These are phyloP conservation scores for Gibbula magus DNA, from an alignment of 2,888 invertebrate species.

Conservation along the genomic window DNA sequence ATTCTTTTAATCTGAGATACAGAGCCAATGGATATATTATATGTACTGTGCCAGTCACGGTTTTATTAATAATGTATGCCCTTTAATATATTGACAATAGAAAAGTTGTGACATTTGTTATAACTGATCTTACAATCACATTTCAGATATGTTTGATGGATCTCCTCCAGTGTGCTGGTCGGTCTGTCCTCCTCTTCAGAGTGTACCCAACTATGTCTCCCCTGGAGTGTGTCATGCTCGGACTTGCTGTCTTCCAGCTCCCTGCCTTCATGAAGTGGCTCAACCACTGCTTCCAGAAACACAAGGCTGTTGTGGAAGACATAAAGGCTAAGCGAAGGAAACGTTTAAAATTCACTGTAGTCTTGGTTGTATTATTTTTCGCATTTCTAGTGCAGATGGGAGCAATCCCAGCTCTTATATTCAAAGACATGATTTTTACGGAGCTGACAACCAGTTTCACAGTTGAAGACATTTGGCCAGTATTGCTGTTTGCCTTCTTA, in stretches of 20 bases:
- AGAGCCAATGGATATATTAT: no score
- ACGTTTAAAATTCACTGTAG: conserved; percentile 2
- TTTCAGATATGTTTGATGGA: conserved; percentile 24
- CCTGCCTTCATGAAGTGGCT: conserved; percentile 61
- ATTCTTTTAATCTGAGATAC: no score
- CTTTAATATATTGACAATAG: no score
- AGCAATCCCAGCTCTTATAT: conserved; percentile 19
- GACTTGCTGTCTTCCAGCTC: conserved; percentile 54
- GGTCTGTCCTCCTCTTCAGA: conserved; percentile 60
- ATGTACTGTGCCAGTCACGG: no score
- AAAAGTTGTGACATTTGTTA: no score
- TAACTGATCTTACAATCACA: no score
- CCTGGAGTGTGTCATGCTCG: conserved; percentile 53
- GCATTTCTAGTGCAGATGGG: conserved; percentile 42
- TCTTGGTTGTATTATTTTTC: conserved; percentile 25
- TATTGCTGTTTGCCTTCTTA: background rate
- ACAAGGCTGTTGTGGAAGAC: background rate
- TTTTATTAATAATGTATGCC: no score
- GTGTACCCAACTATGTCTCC: conserved; percentile 56
- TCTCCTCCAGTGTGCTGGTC: conserved; percentile 41
- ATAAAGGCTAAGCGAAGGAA: conserved; percentile 8
- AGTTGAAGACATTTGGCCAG: background rate
- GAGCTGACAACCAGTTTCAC: background rate
- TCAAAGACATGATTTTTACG: background rate
- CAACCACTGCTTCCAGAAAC: conserved; percentile 19